Base-by-base conservation (phyloP, 2,113 vertebrate genomes). In the Gallinago paraguaiae region DNA sequence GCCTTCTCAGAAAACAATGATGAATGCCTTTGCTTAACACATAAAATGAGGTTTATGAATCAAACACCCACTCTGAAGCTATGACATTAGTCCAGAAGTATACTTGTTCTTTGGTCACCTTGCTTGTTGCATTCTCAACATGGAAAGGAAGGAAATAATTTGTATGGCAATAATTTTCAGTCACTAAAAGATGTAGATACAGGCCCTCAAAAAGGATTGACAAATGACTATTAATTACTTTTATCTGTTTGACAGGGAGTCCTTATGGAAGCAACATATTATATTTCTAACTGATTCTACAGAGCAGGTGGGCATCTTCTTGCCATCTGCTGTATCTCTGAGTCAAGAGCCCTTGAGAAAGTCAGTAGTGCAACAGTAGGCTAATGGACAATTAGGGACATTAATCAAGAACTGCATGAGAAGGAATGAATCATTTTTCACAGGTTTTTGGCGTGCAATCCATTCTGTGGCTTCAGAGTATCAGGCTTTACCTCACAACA, bases 281-380 rank as follows among this genome's bases (percentile, higher is more conserved):
- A 85, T 89, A 20, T 48, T 89, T 85, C 77, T 82, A 51, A 61
- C 17, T 72, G 76, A 79, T 74, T 78, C 10, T 35, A 45, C 63
- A 87, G 37, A 95, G 77, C 82, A 92, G 65, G 64, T 19, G 9
- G 76, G 56, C 46, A 72, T 93, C 80, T 95, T 79, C 68, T 68
- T 91, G 81, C 70, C 90, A 94, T 96, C 85, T 97, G 94, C 77
- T 96, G 41, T 80, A 53, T 90, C 95, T 91, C 51, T 70, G 90
- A 90, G 20, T 88, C 63, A 83, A 88, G 83, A 93, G 60, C 35
- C 88, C 83, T 95, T 95, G 74, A 96, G 65, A 74, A 92, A 35
- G 14, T 93, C 82, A 77, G 87, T 51, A 85, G 41, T 56, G 50
- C 43, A 93, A 74, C 74, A 65, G 24, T 61, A 64, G 67, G 63